Evolutionary conservation across 2,888 invertebrate genomes (phyloP), one percentile per base, ranked within the genome.

Genomic region (Dasypogon diadema): DNA sequence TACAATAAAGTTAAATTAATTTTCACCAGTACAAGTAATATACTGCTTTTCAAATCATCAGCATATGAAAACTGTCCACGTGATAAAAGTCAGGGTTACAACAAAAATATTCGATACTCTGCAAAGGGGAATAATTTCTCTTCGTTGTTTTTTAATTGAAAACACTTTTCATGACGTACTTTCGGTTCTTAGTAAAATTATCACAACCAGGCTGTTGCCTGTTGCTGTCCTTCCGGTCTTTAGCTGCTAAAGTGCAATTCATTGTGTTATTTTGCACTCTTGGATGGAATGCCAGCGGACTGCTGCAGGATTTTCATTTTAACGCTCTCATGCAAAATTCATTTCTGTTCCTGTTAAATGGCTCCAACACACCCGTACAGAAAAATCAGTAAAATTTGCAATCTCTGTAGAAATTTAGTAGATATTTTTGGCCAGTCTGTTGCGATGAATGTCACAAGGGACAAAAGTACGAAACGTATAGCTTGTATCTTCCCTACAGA

Each of bases 241-340:
- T 46, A 26, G 16, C 16, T n/a, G 56, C 46, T 74, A 74, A 56
- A 74, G 56, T 74, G 73, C 42, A 42, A 74, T 56, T 74, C 56
- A 58, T 46, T 56, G 56, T 74, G 24, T 56, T 56, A 26, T 46
- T 74, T 37, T 46, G 14, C 30, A 26, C 34, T 58, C 12, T 56
- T 18, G 73, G n/a, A 21, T 6, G 22, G 16, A 73, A 54, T 54
- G 37, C 34, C 2, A 54, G 12, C 14, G 58, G 22, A 24, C 16
- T 56, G 42, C 56, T 74, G 56, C 54, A 42, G 55, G 37, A 55
- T 54, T 55, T 74, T 55, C 56, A 55, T 74, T 74, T 74, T 74
- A 34, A 74, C 42, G 37, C 73, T 58, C 42, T 56, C 56, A 37
- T 74, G 73, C 55, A 74, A 74, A 58, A 55, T 74, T 74, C 42